phyloP scores from a whole-genome alignment of 2,888 invertebrate species.

The Theodoxus fluviatilis region DNA sequence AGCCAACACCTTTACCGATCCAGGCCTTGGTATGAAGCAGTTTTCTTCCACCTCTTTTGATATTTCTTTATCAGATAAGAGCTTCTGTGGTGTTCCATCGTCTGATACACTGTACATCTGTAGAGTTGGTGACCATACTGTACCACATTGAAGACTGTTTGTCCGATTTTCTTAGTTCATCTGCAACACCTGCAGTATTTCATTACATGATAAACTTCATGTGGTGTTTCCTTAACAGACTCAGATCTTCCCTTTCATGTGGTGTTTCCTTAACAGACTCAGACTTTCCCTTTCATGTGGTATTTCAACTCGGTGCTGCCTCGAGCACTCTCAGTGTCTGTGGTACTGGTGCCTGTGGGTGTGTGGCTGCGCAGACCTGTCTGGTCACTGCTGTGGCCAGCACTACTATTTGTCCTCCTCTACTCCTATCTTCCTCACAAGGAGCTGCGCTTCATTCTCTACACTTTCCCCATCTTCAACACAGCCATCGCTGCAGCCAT shows the following conservation, averaged over 20 bases:
- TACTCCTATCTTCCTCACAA: constrained; percentile 97
- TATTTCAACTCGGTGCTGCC: constrained; percentile 98
- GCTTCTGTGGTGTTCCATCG: too few species aligned
- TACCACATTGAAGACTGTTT: neutral
- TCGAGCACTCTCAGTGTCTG: constrained; percentile 83
- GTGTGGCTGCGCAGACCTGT: constrained; percentile 73
- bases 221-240: neutral
- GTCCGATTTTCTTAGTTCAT: neutral
- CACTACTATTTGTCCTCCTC: constrained; percentile 78
- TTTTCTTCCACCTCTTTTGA: too few species aligned
- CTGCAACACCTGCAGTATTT: neutral
- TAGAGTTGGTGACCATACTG: neutral
- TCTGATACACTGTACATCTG: too few species aligned
- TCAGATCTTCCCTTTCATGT: neutral
- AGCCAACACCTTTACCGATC: neutral
- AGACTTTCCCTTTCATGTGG: constrained; percentile 84
- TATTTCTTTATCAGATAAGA: too few species aligned
- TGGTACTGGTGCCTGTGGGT: constrained; percentile 73
- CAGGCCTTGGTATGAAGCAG: neutral
- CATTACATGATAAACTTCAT: neutral
- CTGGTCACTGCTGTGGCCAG: constrained; percentile 67
- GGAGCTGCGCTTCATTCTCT: constrained; percentile 95
- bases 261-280: constrained; percentile 35
- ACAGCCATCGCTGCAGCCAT: constrained; percentile 89
- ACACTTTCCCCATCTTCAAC: constrained; percentile 93